A percentile compares a stretch with the other conserved stretches of the same genome.
Conservation (phyloP, 2,888 invertebrate genomes). For the Nemotelus pantherinus region DNA sequence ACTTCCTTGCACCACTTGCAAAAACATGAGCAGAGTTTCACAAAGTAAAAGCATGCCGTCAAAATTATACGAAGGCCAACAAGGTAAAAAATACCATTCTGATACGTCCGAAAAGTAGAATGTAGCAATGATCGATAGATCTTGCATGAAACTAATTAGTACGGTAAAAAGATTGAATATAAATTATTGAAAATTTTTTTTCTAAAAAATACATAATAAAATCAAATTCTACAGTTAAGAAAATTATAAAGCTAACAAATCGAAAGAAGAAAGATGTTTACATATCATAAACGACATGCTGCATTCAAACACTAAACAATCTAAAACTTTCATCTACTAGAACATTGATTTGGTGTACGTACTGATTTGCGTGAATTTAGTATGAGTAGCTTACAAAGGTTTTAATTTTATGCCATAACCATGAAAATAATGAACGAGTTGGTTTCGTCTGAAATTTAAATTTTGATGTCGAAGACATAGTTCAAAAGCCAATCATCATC, state of each 20-base stretch:
- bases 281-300: background rate
- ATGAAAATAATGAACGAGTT: slow-evolving; percentile 39
- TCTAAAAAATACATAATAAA: background rate
- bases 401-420: slow-evolving; percentile 45
- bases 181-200: no score
- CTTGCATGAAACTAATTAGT: no score
- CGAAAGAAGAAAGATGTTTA: background rate
- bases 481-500: background rate
- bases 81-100: no score
- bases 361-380: slow-evolving; percentile 28
- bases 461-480: slow-evolving; percentile 7
- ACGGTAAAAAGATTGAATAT: no score
- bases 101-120: no score
- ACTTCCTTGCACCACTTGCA: no score
- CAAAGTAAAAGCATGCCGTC: no score
- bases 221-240: background rate
- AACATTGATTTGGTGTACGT: slow-evolving; percentile 15
- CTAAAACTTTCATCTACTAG: background rate
- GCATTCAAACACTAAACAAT: background rate
- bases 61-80: no score
- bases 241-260: background rate
- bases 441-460: slow-evolving; percentile 29
- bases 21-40: no score
- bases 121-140: no score
- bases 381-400: slow-evolving; percentile 8